A percentile compares a stretch with the other conserved stretches of the same genome.
Conservation (phyloP, 2,113 vertebrate genomes). For the Erinaceus europaeus region DNA sequence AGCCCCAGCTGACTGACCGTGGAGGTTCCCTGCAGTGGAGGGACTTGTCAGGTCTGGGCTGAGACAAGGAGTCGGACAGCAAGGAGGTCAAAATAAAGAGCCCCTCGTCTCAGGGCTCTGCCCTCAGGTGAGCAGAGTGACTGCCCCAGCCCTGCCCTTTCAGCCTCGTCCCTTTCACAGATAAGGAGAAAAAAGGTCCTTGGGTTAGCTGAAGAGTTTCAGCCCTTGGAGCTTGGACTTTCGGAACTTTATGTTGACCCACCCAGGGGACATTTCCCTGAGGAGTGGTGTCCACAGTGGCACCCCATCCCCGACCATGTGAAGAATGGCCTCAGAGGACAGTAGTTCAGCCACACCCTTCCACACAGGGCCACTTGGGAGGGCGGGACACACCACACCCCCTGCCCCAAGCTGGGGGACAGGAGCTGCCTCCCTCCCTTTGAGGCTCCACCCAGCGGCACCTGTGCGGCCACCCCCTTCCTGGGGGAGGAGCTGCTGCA, state of each 20-base stretch:
- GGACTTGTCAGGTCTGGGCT: neutral
- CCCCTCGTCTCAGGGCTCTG: neutral
- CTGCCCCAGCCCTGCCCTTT: neutral
- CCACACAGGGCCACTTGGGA: neutral
- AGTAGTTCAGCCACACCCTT: neutral
- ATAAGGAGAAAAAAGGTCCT: neutral
- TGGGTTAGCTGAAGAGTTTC: neutral
- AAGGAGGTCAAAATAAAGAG: neutral
- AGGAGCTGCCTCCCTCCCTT: accelerated
- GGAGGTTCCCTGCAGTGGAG: neutral
- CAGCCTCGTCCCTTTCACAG: neutral
- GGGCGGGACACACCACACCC: neutral
- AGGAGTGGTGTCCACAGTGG: too few relatives aligned
- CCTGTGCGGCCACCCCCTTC: neutral
- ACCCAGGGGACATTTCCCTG: neutral
- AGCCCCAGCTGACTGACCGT: too few relatives aligned
- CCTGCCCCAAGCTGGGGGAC: accelerated
- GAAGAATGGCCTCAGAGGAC: neutral
- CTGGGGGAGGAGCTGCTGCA: constrained; percentile 52
- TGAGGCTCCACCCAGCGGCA: neutral
- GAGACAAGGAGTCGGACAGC: neutral
- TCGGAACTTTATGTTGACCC: neutral
- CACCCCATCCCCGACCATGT: too few relatives aligned
- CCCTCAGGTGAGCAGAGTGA: neutral
- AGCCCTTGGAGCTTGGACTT: neutral